Percentiles rank a stretch among this genome's conserved stretches.
phyloP scores from a whole-genome alignment of 2,797 vertebrate species.

The Fistularia tabacaria region DNA sequence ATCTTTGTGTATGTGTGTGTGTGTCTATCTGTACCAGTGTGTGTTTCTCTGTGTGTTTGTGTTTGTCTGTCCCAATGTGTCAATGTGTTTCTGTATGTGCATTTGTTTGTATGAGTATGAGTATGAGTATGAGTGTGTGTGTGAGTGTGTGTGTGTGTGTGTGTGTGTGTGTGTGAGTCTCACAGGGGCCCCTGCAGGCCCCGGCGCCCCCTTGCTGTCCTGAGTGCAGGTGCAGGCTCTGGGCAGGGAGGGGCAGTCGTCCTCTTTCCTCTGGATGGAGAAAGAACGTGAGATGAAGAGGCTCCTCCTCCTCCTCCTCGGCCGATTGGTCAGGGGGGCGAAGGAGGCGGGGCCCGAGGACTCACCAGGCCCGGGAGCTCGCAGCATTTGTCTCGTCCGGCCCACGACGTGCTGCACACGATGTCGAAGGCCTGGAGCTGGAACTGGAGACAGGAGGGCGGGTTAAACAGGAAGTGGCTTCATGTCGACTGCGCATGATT shows the following conservation, averaged over 20 bases:
- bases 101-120: too few species aligned
- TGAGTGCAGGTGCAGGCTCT: constrained; percentile 92
- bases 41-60: too few species aligned
- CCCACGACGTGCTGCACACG: constrained; percentile 90
- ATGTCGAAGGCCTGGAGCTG: constrained; percentile 96
- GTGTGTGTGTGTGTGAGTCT: constrained; percentile 37
- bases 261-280: constrained; percentile 84
- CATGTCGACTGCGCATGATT: too few species aligned
- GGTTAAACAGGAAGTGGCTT: too few species aligned
- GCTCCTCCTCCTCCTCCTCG: too few species aligned
- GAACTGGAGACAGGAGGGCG: constrained; percentile 71
- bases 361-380: constrained; percentile 94
- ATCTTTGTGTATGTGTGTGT: too few species aligned
- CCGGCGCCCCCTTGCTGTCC: constrained; percentile 84
- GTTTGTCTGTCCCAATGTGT: too few species aligned
- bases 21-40: too few species aligned
- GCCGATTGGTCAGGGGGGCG: too few species aligned
- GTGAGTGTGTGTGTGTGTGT: not conserved
- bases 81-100: too few species aligned
- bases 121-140: not conserved
- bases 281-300: too few species aligned
- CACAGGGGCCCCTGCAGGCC: constrained; percentile 87
- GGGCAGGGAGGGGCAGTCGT: constrained; percentile 87
- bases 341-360: not conserved
- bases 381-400: constrained; percentile 91